phyloP scores from a whole-genome alignment of 2,888 invertebrate species.

The Limenitis arthemis region DNA sequence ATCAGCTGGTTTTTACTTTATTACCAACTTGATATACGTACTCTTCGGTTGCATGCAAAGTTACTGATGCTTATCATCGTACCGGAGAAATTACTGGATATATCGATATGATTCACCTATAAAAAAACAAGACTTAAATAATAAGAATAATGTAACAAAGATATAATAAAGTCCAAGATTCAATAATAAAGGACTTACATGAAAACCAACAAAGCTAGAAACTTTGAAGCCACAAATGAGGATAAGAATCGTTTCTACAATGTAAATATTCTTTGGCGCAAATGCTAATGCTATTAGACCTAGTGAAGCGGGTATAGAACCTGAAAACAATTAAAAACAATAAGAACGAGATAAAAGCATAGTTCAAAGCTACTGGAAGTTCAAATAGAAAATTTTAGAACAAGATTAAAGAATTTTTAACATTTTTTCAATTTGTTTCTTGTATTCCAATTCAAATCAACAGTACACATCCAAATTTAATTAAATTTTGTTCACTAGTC shows the following conservation, averaged over 20 bases:
- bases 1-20: too few relatives aligned
- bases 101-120: constrained; percentile 84
- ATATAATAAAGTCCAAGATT: too few relatives aligned
- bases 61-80: constrained; percentile 88
- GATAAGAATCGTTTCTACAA: constrained; percentile 72
- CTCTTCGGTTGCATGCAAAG: constrained; percentile 79
- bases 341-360: too few relatives aligned
- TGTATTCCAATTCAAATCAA: too few relatives aligned
- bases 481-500: too few relatives aligned
- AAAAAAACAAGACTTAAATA: not conserved
- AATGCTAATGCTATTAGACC: constrained; percentile 71
- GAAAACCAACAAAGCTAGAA: constrained; percentile 74
- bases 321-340: constrained; percentile 39
- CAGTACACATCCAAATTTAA: too few relatives aligned
- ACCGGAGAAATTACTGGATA: constrained; percentile 87
- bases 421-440: too few relatives aligned
- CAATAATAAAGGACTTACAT: constrained; percentile 47
- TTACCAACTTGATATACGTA: too few relatives aligned
- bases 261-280: constrained; percentile 58
- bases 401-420: too few relatives aligned
- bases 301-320: constrained; percentile 68
- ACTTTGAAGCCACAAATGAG: constrained; percentile 75
- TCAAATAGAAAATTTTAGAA: too few relatives aligned
- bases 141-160: too few relatives aligned
- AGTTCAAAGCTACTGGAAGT: too few relatives aligned